Evolutionary conservation across 2,888 invertebrate genomes (phyloP).

Genomic region (Germaria angustata): DNA sequence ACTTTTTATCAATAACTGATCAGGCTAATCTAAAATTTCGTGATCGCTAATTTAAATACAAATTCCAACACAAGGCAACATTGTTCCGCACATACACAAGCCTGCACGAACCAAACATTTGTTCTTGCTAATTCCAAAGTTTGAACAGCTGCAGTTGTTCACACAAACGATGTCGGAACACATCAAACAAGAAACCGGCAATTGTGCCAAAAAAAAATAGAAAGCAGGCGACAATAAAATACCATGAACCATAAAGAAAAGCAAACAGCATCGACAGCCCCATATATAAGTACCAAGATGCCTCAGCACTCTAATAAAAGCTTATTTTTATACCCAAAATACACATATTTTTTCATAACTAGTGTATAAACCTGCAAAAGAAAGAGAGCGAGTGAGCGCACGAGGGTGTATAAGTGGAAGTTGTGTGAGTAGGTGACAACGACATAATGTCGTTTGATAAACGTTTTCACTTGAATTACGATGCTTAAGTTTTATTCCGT

Average conservation of each 20-base stretch:
- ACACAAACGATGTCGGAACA: constrained; percentile 70
- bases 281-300: constrained; percentile 4
- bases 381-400: neutral
- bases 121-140: constrained; percentile 68
- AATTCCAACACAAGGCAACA: too few species aligned
- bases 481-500: constrained; percentile 24
- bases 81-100: neutral
- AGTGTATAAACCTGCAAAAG: neutral
- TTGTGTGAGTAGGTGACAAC: constrained; percentile 35
- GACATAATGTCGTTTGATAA: constrained; percentile 30
- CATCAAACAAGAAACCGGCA: constrained; percentile 69
- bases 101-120: constrained; percentile 56
- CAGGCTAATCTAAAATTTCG: too few species aligned
- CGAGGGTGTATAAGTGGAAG: neutral
- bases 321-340: constrained; percentile 41
- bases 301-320: constrained; percentile 31
- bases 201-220: constrained; percentile 68
- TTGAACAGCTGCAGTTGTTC: constrained; percentile 71
- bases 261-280: constrained; percentile 7
- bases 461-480: constrained; percentile 48
- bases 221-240: neutral
- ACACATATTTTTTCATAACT: neutral
- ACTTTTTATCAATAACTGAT: too few species aligned
- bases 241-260: constrained; percentile 11
- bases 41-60: too few species aligned